Conservation (phyloP, 2,113 vertebrate species). For the Gymnarchus niloticus region DNA sequence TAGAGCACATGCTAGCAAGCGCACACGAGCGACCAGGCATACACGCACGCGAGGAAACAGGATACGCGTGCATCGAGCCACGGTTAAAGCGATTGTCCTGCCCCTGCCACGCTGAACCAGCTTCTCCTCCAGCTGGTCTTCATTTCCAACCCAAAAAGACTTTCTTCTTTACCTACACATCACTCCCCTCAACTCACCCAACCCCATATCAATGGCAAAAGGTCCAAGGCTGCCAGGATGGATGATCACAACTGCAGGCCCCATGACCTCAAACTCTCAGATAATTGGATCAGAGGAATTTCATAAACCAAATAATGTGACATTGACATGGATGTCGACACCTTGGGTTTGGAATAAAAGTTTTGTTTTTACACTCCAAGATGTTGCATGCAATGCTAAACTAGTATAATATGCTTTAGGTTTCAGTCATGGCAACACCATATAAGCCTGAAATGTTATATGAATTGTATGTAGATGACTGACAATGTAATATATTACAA, state of each 20-base stretch:
- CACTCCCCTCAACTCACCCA: not conserved
- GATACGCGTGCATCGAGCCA: conserved; percentile 3
- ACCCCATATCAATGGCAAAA: not conserved
- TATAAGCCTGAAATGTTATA: not conserved
- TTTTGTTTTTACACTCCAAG: not conserved
- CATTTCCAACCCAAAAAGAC: conserved; percentile 23
- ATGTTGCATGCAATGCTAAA: not conserved
- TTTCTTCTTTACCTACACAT: not conserved
- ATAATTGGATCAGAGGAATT: not conserved
- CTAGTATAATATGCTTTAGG: not conserved
- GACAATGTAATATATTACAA: not conserved
- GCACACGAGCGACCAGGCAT: not conserved
- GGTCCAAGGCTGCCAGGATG: not conserved
- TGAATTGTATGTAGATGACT: not conserved
- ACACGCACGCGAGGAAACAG: not conserved
- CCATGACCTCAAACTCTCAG: not conserved
- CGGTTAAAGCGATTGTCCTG: conserved; percentile 27
- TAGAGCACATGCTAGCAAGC: not conserved
- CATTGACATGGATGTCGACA: not conserved
- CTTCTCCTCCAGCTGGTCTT: conserved; percentile 37
- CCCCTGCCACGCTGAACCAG: not conserved
- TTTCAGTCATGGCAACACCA: not conserved
- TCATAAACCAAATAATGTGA: not conserved
- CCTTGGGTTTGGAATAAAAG: not conserved
- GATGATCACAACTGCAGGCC: not conserved